Conservation (phyloP, 2,888 invertebrate species). For the Rotaria sp. region DNA sequence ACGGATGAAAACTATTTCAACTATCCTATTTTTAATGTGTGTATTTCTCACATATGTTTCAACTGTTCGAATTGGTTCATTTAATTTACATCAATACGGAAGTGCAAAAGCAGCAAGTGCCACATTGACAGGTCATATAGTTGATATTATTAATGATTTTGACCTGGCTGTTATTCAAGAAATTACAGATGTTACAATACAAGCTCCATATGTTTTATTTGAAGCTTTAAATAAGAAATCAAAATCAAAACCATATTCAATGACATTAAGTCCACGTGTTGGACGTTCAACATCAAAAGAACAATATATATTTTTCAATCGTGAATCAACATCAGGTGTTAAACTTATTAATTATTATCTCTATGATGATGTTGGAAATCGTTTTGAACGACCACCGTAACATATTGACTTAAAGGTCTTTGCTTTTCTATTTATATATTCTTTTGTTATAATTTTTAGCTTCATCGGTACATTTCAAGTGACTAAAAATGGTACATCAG, state of each 20-base stretch:
- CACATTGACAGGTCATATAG: background rate
- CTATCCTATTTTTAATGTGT: background rate
- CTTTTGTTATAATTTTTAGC: background rate
- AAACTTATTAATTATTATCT: background rate
- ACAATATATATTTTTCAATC: conserved; percentile 11
- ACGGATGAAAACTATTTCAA: background rate
- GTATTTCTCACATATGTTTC: background rate
- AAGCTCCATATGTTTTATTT: background rate
- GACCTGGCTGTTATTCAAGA: background rate
- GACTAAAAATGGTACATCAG: background rate
- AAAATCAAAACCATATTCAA: background rate
- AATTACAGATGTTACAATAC: background rate
- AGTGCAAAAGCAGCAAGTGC: background rate
- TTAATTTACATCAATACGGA: conserved; percentile 5
- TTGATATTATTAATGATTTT: background rate
- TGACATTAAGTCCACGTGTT: background rate
- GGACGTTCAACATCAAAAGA: background rate
- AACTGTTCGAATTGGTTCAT: background rate
- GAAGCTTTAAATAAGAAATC: background rate
- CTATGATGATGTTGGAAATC: background rate
- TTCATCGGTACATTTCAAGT: background rate
- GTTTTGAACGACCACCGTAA: conserved; percentile 22
- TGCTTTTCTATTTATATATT: background rate
- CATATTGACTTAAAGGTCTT: no score
- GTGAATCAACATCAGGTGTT: conserved; percentile 20